Evolutionary conservation across 2,797 vertebrate genomes (phyloP).

Genomic region (Eleutherodactylus coqui): DNA sequence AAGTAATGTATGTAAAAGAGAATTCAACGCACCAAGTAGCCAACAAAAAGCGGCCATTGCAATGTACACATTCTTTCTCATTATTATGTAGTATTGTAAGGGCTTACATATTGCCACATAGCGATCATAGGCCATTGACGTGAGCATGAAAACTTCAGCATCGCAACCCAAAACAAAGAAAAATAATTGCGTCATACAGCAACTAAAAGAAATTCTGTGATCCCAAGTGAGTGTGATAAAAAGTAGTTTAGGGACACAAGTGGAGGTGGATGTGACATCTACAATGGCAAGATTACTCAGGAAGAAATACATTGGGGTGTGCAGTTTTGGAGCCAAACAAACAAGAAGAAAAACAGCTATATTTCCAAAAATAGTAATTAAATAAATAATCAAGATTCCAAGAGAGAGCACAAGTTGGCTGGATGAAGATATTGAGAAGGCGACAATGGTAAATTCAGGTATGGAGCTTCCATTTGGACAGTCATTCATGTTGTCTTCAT

Average conservation of each 20-base stretch:
- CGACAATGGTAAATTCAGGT: slow-evolving; percentile 1
- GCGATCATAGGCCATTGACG: neutral
- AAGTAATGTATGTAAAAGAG: neutral
- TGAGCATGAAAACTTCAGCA: neutral
- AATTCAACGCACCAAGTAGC: neutral
- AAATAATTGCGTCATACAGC: slow-evolving; percentile 16
- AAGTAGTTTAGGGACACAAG: neutral
- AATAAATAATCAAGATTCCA: neutral
- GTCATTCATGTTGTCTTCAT: neutral
- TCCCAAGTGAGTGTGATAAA: slow-evolving; percentile 6
- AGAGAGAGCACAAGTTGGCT: neutral
- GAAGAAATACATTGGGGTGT: neutral
- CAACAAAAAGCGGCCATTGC: neutral
- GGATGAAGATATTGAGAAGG: neutral
- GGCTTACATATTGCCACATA: neutral
- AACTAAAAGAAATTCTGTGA: neutral
- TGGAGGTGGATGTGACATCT: slow-evolving; percentile 2
- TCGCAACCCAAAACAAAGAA: neutral
- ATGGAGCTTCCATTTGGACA: neutral
- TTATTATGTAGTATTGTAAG: neutral
- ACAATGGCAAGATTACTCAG: slow-evolving; percentile 13
- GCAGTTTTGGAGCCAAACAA: neutral
- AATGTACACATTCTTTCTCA: neutral
- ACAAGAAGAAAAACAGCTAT: neutral
- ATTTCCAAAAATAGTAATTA: neutral